Evolutionary conservation across 2,113 vertebrate species (phyloP), one percentile per base, ranked within the genome.

Genomic region (Anoura caudifer): DNA sequence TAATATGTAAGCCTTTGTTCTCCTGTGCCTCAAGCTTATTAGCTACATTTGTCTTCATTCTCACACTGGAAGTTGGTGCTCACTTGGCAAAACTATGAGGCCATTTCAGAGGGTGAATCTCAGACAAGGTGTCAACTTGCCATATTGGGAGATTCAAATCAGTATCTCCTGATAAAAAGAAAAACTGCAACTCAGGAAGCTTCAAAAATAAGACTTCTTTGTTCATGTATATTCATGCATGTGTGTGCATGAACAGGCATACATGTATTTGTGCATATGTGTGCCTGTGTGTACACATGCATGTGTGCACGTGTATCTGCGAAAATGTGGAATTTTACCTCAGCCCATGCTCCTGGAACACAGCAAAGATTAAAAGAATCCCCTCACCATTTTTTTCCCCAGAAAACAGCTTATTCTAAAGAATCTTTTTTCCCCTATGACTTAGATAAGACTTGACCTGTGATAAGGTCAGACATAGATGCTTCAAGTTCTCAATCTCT

Each of bases 231-330:
- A 11, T 47, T 3, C 36, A 7, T 33, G 56, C 16, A 2, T 19
- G 5, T 1, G 28, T 63, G 45, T n/a, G 52, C 7, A 9, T 7
- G 3, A 1, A 22, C 54, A 50, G 8, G 45, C 17, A 7, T 15
- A 1, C 2, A 20, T 19, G 59, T 24, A 14, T 38, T 6, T 33
- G 20, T 33, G 56, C 12, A 1, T 14, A 6, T 1, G 31, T 54
- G 15, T 33, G 47, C 17, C 1, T 14, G 8, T 1, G 28, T 63
- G 7, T 4, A 1, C 5, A 1, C 1, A 1, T 33, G 36, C n/a
- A 5, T 41, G 1, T 13, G 7, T 3, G 24, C 22, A 20, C 16
- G 3, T 20, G 43, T 69, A 28, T 67, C 16, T 38, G 11, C 33
- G 69, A 87, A 28, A 9, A 43, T 16, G 52, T 45, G n/a, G n/a